A percentile compares a stretch with the other conserved stretches of the same genome.
These are phyloP conservation scores for Pluvialis apricaria DNA, from an alignment of 2,113 vertebrate genomes.

Conservation along the genomic window DNA sequence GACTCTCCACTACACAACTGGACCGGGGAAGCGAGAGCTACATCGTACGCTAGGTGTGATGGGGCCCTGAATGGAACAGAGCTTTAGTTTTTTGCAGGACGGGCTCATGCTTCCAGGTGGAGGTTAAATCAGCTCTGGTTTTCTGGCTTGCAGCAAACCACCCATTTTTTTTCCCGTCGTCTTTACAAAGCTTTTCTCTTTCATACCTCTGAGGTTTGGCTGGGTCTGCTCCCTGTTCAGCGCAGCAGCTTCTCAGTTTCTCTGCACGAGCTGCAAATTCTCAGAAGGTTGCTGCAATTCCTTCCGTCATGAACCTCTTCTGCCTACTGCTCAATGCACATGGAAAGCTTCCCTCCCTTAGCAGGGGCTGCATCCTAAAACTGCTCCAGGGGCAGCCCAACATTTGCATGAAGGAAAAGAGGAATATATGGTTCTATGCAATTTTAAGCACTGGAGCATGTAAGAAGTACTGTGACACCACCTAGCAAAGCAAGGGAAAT, in stretches of 20 bases:
- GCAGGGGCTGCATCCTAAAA: not conserved
- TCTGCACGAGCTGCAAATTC: not conserved
- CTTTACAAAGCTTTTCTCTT: not conserved
- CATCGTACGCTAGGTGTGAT: not conserved
- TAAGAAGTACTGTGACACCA: not conserved
- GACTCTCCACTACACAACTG: fast-evolving
- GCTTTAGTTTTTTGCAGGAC: not conserved
- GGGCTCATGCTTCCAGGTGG: not conserved
- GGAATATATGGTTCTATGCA: not conserved
- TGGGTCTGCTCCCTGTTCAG: not conserved
- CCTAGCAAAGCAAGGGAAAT: not conserved
- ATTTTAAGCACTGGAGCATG: not conserved
- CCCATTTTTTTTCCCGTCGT: not conserved
- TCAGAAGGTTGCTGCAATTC: not conserved
- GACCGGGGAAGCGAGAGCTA: not conserved
- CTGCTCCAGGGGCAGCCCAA: not conserved
- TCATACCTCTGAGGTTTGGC: not conserved
- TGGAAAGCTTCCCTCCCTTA: not conserved
- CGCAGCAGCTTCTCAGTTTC: not conserved
- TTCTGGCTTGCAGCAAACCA: not conserved
- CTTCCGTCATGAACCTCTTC: not conserved
- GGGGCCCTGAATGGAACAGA: not conserved
- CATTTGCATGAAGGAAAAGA: not conserved
- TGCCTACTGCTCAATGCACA: not conserved
- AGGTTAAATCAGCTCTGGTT: not conserved